Percentiles rank a stretch among this genome's conserved stretches.
phyloP scores from a whole-genome alignment of 2,797 vertebrate species.

The Sternotherus odoratus region DNA sequence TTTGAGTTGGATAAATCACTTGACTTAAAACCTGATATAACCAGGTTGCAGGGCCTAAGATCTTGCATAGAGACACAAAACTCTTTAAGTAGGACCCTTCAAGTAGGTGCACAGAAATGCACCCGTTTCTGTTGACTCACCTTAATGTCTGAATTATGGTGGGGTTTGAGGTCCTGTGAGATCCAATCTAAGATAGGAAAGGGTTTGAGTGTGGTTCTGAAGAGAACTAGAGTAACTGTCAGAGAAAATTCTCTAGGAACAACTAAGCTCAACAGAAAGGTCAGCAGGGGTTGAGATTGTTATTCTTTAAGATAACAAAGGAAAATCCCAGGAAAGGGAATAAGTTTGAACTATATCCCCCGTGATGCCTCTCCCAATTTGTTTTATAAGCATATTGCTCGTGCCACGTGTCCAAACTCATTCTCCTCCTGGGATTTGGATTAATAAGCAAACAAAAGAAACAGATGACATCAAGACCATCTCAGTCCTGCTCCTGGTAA shows the following conservation, averaged over 20 bases:
- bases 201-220: not conserved
- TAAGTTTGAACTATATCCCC: no score
- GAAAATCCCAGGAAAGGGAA: no score
- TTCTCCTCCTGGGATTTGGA: conserved; percentile 31
- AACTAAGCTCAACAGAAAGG: not conserved
- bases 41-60: not conserved
- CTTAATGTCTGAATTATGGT: not conserved
- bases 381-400: not conserved
- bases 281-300: no score
- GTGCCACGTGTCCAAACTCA: not conserved
- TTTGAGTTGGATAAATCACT: no score
- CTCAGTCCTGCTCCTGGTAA: not conserved
- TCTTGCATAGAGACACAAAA: not conserved
- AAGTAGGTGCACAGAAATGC: not conserved
- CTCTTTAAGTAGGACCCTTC: not conserved
- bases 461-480: not conserved
- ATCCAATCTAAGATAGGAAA: not conserved
- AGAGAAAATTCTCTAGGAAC: not conserved
- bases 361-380: not conserved
- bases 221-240: not conserved
- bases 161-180: not conserved
- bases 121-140: not conserved
- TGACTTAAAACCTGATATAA: not conserved
- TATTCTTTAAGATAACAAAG: no score
- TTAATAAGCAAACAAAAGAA: conserved; percentile 27